A percentile compares a stretch with the other conserved stretches of the same genome.
Conservation (phyloP, 2,888 invertebrate genomes). For the Linnaemya tessellans region DNA sequence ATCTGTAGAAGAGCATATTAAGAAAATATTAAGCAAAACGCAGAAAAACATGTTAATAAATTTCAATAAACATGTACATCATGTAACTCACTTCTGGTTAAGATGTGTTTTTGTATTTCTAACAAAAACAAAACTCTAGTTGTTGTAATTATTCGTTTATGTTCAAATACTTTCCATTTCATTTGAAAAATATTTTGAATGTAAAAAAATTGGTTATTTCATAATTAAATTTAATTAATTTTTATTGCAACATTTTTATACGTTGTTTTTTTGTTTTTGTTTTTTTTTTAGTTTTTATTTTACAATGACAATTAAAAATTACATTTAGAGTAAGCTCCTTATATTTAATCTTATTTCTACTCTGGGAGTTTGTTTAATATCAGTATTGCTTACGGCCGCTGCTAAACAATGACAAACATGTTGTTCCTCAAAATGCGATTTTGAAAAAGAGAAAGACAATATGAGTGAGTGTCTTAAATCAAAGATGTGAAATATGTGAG, state of each 20-base stretch:
- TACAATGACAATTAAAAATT: constrained; percentile 55
- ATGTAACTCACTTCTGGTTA: constrained; percentile 46
- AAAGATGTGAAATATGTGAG: constrained; percentile 22
- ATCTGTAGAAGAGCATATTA: neutral
- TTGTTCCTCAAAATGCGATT: constrained; percentile 23
- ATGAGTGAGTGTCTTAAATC: neutral
- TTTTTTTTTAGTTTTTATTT: no score
- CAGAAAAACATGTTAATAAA: constrained; percentile 2
- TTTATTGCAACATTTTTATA: constrained; percentile 45
- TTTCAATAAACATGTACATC: constrained; percentile 39
- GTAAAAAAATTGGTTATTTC: constrained; percentile 17
- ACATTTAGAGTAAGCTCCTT: constrained; percentile 25
- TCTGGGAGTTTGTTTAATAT: constrained; percentile 18
- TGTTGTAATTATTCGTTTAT: constrained; percentile 35
- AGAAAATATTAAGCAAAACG: constrained; percentile 1
- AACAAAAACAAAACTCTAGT: neutral
- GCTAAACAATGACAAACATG: constrained; percentile 41
- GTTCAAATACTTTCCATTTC: constrained; percentile 65
- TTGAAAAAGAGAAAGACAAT: constrained; percentile 1
- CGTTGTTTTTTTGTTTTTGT: neutral
- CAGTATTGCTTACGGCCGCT: constrained; percentile 1
- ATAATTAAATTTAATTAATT: constrained; percentile 46
- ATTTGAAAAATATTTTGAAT: constrained; percentile 21
- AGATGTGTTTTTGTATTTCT: neutral
- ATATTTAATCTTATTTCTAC: neutral